A percentile compares a stretch with the other conserved stretches of the same genome.
These are phyloP conservation scores for Poeciliopsis gracilis DNA, from an alignment of 2,797 vertebrate genomes.

Conservation along the genomic window DNA sequence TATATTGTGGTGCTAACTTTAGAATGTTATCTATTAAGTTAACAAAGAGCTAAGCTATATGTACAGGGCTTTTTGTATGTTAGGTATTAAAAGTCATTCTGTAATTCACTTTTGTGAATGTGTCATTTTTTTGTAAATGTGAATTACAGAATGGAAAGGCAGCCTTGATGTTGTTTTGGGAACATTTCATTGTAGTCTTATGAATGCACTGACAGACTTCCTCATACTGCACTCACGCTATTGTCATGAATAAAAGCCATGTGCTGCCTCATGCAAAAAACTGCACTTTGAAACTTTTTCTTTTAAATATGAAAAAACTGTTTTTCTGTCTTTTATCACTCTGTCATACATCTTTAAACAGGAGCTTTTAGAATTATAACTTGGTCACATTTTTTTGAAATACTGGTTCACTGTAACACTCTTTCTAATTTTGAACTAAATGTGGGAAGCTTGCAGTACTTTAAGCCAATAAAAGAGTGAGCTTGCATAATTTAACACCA, in stretches of 20 bases:
- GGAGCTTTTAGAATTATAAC: neutral
- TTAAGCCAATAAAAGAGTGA: neutral
- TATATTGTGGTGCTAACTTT: constrained; percentile 59
- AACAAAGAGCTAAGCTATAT: constrained; percentile 53
- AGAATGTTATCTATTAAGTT: constrained; percentile 66
- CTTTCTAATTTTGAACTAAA: neutral
- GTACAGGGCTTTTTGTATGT: constrained; percentile 35
- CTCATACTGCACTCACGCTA: constrained; percentile 59
- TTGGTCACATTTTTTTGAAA: neutral
- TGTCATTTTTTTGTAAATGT: constrained; percentile 26
- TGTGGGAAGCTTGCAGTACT: neutral
- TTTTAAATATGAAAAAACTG: constrained; percentile 1
- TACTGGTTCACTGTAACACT: neutral
- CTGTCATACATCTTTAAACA: neutral
- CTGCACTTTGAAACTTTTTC: constrained; percentile 28
- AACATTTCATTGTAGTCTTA: constrained; percentile 45
- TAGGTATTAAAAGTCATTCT: neutral
- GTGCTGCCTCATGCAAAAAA: constrained; percentile 47
- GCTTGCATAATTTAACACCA: neutral
- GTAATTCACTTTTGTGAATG: constrained; percentile 16
- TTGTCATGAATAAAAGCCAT: constrained; percentile 72
- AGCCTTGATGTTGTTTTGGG: constrained; percentile 26
- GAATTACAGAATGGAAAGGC: constrained; percentile 6
- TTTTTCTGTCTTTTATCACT: neutral
- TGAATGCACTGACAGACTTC: constrained; percentile 71